These are phyloP conservation scores for Gastracanthus pulcherrimus DNA, from an alignment of 2,888 invertebrate genomes.

Conservation along the genomic window DNA sequence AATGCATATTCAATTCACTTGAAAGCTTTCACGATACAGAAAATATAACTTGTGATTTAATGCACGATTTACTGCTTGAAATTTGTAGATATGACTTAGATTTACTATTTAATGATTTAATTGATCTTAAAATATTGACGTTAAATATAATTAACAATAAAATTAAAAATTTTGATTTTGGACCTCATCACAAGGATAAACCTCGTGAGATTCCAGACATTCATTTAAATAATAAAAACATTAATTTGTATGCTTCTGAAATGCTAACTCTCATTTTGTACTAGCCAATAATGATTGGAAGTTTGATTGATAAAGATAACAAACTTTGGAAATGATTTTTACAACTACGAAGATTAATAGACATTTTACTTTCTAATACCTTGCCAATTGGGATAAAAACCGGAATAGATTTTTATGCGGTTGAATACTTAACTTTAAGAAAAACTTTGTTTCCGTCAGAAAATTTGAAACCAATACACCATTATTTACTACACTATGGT, in stretches of 20 bases:
- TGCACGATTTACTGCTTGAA: constrained; percentile 58
- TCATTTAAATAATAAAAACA: constrained; percentile 46
- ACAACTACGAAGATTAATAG: constrained; percentile 45
- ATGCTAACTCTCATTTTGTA: constrained; percentile 55
- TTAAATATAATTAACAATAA: constrained; percentile 53
- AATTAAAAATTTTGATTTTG: constrained; percentile 57
- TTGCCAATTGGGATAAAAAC: constrained; percentile 35
- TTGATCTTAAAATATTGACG: constrained; percentile 34
- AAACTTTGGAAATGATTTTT: constrained; percentile 56
- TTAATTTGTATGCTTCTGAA: constrained; percentile 56
- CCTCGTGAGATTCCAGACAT: constrained; percentile 49
- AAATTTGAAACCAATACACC: constrained; percentile 54
- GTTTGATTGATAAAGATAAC: constrained; percentile 47
- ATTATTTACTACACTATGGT: constrained; percentile 52
- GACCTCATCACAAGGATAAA: constrained; percentile 48
- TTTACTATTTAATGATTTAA: constrained; percentile 49
- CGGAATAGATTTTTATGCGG: constrained; percentile 39
- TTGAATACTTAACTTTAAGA: constrained; percentile 34
- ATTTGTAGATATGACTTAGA: constrained; percentile 54
- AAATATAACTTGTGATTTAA: constrained; percentile 57
- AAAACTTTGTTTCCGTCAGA: constrained; percentile 44
- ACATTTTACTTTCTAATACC: constrained; percentile 48
- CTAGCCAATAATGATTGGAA: constrained; percentile 56
- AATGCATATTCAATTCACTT: constrained; percentile 56
- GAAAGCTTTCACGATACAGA: constrained; percentile 50